These are phyloP conservation scores for Thripadectes ignobilis DNA, from an alignment of 2,797 vertebrate genomes.

Conservation along the genomic window DNA sequence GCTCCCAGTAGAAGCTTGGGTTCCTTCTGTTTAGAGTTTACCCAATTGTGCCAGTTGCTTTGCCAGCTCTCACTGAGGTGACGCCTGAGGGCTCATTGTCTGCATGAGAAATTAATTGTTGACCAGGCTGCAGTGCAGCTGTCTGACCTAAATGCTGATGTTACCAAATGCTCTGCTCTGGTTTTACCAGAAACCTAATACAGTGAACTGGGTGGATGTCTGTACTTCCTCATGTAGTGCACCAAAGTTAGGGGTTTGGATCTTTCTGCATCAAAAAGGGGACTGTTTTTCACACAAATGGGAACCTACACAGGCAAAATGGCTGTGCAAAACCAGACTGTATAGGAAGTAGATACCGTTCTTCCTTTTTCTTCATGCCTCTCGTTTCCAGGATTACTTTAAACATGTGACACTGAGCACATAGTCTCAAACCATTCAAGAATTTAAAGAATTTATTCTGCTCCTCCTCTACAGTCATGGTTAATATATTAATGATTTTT, in stretches of 20 bases:
- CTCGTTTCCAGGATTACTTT: neutral
- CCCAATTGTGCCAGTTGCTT: neutral
- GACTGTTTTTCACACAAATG: neutral
- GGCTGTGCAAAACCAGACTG: neutral
- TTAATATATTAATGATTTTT: neutral
- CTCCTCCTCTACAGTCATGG: neutral
- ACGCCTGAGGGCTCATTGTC: neutral
- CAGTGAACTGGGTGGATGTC: neutral
- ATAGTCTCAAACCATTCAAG: neutral
- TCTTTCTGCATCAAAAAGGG: neutral
- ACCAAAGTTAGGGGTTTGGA: neutral
- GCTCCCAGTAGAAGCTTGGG: neutral
- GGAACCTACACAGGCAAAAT: neutral
- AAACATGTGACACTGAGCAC: neutral
- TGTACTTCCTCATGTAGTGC: neutral
- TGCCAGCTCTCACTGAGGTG: neutral
- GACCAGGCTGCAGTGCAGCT: neutral
- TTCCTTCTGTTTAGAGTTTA: neutral
- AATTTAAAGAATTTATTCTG: neutral
- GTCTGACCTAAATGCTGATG: slow-evolving; percentile 8
- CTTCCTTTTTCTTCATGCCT: neutral
- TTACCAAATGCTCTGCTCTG: neutral
- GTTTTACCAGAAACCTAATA: neutral
- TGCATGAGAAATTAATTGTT: neutral
- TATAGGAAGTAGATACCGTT: neutral